A percentile compares a stretch with the other conserved stretches of the same genome.
Evolutionary conservation across 23 tunicate genomes (phyloP).

Genomic region (Corella eumyota): DNA sequence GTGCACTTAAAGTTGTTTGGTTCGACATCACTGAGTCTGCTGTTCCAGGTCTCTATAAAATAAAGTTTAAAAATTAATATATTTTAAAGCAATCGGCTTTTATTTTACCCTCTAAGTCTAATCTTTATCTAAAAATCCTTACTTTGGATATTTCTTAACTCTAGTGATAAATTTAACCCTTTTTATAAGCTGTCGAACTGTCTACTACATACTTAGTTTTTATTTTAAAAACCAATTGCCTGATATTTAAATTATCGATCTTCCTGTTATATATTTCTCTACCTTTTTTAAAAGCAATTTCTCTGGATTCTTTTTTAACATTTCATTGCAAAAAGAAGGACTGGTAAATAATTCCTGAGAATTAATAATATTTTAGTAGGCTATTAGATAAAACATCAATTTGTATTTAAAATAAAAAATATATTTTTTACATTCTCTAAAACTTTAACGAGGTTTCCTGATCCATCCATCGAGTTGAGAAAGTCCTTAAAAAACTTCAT

Average conservation of each 20-base stretch:
- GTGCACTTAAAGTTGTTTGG: conserved; percentile 64
- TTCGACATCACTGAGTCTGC: conserved; percentile 95
- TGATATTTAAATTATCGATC: too few species aligned
- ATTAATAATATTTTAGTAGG: too few species aligned
- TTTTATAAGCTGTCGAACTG: background rate
- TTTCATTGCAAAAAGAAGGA: too few species aligned
- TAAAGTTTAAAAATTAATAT: background rate
- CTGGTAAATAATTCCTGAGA: too few species aligned
- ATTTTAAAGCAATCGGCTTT: background rate
- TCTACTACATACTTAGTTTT: too few species aligned
- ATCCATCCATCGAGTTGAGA: conserved; percentile 70
- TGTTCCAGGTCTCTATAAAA: conserved; percentile 76
- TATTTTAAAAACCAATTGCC: too few species aligned
- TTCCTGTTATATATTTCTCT: too few species aligned
- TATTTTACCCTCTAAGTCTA: background rate
- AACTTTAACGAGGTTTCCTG: conserved; percentile 59
- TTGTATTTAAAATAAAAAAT: too few species aligned
- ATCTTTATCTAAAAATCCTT: background rate
- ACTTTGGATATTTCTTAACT: background rate
- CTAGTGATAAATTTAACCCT: background rate
- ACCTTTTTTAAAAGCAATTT: too few species aligned
- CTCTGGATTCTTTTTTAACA: too few species aligned
- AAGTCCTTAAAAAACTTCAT: conserved; percentile 92
- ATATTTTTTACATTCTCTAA: conserved; percentile 79
- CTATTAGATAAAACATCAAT: too few species aligned